These are phyloP conservation scores for Grammomys dolichurus DNA, from an alignment of 2,113 vertebrate species.

Conservation along the genomic window DNA sequence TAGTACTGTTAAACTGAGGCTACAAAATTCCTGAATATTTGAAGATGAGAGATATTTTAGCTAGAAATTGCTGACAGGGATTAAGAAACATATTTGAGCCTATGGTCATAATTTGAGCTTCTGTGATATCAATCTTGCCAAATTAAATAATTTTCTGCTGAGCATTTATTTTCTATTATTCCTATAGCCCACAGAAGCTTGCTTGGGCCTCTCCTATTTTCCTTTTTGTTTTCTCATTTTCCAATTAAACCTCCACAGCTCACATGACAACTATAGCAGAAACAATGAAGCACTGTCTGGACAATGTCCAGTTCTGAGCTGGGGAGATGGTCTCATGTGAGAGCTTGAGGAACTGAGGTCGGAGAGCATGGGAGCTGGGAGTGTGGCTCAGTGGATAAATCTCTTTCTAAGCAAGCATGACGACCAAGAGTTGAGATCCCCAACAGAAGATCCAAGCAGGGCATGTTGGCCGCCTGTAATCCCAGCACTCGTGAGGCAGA, in stretches of 20 bases:
- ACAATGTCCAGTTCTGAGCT: neutral
- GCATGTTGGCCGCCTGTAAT: neutral
- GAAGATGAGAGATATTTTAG: neutral
- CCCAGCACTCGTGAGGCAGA: neutral
- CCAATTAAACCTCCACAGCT: too few species aligned
- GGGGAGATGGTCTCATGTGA: neutral
- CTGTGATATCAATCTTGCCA: neutral
- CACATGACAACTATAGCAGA: neutral
- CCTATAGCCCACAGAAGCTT: neutral
- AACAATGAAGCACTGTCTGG: neutral
- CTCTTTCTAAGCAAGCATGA: neutral
- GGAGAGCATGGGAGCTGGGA: neutral
- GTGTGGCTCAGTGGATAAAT: neutral
- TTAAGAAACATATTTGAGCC: neutral
- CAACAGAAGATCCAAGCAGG: neutral
- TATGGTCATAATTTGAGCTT: neutral
- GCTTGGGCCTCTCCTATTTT: neutral
- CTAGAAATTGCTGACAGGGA: neutral
- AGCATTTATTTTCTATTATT: neutral
- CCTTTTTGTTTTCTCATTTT: neutral
- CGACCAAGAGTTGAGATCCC: neutral
- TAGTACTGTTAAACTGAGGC: neutral
- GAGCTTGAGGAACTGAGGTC: neutral
- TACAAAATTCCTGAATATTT: neutral
- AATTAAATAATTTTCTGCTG: neutral